Percentiles rank a stretch among this genome's conserved stretches.
Evolutionary conservation across 2,113 vertebrate species (phyloP).

Genomic region (Turdus rufiventris): DNA sequence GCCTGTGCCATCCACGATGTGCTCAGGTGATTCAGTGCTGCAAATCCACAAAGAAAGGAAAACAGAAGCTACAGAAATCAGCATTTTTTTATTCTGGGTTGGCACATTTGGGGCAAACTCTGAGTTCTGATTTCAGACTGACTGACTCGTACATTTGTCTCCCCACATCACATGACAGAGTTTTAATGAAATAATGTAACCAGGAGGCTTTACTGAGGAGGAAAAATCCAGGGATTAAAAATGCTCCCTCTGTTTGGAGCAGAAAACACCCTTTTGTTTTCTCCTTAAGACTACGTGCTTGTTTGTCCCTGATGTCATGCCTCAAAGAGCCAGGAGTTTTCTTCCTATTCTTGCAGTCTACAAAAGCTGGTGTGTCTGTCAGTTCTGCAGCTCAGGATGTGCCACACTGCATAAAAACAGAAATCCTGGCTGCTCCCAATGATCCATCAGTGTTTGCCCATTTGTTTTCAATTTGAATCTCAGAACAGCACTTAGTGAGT

Average conservation of each 20-base stretch:
- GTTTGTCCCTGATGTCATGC: constrained; percentile 30
- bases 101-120: neutral
- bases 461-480: neutral
- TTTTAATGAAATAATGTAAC: constrained; percentile 22
- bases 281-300: neutral
- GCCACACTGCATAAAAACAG: neutral
- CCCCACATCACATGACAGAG: neutral
- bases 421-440: neutral
- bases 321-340: constrained; percentile 19
- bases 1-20: neutral
- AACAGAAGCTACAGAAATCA: neutral
- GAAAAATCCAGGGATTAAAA: neutral
- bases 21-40: neutral
- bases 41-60: neutral
- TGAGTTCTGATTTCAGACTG: neutral
- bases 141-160: neutral
- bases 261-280: constrained; percentile 44
- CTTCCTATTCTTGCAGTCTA: neutral
- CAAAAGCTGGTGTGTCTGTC: constrained; percentile 36
- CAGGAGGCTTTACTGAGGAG: constrained; percentile 1
- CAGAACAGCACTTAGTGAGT: neutral
- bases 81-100: neutral
- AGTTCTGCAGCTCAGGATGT: neutral
- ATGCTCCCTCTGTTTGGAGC: constrained; percentile 10
- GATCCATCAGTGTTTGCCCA: neutral